Conservation (phyloP, 2,888 invertebrate genomes). For the Dynastes tityus region DNA sequence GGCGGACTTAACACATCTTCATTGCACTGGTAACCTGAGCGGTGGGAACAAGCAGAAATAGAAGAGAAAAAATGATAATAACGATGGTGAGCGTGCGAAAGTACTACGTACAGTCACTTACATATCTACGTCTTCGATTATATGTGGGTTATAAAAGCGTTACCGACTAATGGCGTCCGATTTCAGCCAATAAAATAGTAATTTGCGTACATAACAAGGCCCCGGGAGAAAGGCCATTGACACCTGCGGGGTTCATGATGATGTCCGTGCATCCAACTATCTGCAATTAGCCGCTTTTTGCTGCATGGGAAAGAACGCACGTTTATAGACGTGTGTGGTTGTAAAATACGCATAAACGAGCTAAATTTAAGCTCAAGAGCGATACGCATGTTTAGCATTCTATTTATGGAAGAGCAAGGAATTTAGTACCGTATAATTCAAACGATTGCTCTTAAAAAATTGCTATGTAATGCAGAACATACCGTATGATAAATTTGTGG, state of each 20-base stretch:
- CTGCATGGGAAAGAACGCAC: not conserved
- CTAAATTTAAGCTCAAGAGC: too few species aligned
- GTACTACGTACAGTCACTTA: not conserved
- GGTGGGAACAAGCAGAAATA: not conserved
- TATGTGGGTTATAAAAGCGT: slow-evolving; percentile 24
- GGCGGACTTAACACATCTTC: too few species aligned
- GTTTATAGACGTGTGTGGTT: too few species aligned
- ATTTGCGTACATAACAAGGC: slow-evolving; percentile 13
- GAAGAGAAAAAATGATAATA: not conserved
- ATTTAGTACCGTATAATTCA: too few species aligned
- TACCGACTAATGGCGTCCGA: slow-evolving; percentile 9
- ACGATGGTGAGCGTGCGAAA: not conserved
- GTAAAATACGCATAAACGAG: too few species aligned
- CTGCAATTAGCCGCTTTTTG: not conserved
- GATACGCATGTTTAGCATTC: too few species aligned
- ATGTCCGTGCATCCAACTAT: slow-evolving; percentile 1
- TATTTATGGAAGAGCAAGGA: too few species aligned
- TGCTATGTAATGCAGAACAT: not conserved
- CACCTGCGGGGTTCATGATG: slow-evolving; percentile 1
- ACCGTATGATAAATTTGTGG: too few species aligned
- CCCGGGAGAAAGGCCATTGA: not conserved
- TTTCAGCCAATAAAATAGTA: slow-evolving; percentile 20
- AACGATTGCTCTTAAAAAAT: not conserved
- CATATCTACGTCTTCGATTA: not conserved
- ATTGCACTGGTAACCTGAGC: too few species aligned